Evolutionary conservation across 2,888 invertebrate species (phyloP), one percentile per base, ranked within the genome.

Genomic region (Sarcophaga carnaria): DNA sequence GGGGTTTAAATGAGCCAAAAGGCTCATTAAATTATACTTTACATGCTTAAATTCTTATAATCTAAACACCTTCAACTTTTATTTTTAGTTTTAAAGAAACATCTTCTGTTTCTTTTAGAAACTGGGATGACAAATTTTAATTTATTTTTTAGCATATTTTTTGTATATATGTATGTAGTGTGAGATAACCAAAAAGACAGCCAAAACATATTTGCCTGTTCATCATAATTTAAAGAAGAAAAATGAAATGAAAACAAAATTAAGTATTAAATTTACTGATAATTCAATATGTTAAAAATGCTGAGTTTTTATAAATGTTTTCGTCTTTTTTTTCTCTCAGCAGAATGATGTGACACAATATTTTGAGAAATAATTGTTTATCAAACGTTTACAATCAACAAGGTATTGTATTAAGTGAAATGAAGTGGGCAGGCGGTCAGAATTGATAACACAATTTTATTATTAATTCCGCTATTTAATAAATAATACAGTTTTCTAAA

Each of bases 301-400:
- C 62, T 45, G 45, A 60, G 3, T 62, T 45, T 17, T 71, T 54
- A 20, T 62, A 22, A 22, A 70, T 70, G 22, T 20, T 37, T 14
- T 14, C 0, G 17, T 0, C 3, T 14, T 17, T 54, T 62, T 72
- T 45, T 10, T 5, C 20, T 72, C 20, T 37, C n/a, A 12, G 14
- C 45, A 47, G 22, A 14, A 74, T 74, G 74, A 74, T 27, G 62
- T 62, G 17, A 45, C 45, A 74, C 14, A 70, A 25, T 74, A 74
- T 25, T 37, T 37, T 22, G 45, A 25, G 45, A 54, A 70, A 70
- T 25, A 22, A 54, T 70, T 60, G 59, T 72, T 72, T 60, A 72
- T 72, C 25, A 71, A 45, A 72, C 4, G 27, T 64, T 27, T 17
- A 27, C 25, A 72, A 60, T 11, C n/a, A 62, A 45, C 22, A 20